Base-by-base conservation (phyloP, 2,797 vertebrate species). In the Mus caroli region DNA sequence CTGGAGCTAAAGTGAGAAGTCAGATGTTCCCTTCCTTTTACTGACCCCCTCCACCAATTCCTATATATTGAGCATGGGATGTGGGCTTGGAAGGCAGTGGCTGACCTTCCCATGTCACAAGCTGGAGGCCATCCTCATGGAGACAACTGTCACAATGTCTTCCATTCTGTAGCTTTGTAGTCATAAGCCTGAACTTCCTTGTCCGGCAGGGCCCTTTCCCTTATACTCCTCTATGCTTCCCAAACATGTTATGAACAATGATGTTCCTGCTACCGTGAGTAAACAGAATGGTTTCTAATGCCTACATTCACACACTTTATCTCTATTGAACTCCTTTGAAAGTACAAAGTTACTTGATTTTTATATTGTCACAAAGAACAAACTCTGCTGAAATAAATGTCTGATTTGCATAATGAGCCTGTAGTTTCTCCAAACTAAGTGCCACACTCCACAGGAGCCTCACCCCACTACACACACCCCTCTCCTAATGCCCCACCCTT, bases 341-440 rank as follows among this genome's bases (percentile, higher is more conserved):
- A 62, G 83, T 37, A 96, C 31, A 64, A 87, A 40, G 8, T 64
- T n/a, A 73, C 91, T 92, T 50, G n/a, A 67, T 85, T 88, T 94
- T 86, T 91, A 64, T 89, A 86, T 69, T 86, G 83, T 86, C 52
- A 24, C 15, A 34, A 20, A 40, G 34, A 91, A 56, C 34, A 91
- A 34, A 26, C 10, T 92, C 20, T 89, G 31, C 60, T 34, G 34
- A 87, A 94, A 94, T 58, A 76, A 83, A 20, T 71, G 26, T 37
- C 17, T 58, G 50, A 75, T 79, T 83, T 60, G 43, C 19, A 62
- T 14, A 58, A 58, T 86, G 31, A 95, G 26, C 26, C 75, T 28
- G 78, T 86, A 82, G 90, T 50, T 28, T 69, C 26, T 93, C 28
- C n/a, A 96, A 84, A 80, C 76, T 58, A 60, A 43, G 26, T 50